Evolutionary conservation across 2,113 vertebrate genomes (phyloP).

Genomic region (Brachyhypopomus gauderio): DNA sequence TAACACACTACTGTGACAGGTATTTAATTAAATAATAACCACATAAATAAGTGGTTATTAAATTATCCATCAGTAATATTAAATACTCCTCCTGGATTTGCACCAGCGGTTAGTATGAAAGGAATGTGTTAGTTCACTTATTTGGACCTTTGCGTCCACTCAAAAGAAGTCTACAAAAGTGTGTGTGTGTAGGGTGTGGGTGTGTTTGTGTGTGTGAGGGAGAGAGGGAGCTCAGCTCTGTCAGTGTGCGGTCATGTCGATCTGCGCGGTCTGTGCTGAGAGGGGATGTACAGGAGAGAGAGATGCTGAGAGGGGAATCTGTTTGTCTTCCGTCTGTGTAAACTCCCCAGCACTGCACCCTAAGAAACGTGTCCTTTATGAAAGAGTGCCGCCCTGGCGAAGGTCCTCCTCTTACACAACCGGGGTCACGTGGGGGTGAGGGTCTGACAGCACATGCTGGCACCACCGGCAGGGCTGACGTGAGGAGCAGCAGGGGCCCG

Average conservation of each 20-base stretch:
- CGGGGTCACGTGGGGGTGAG: constrained; percentile 32
- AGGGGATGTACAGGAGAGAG: not conserved
- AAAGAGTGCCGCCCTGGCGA: constrained; percentile 27
- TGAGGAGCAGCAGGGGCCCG: constrained; percentile 13
- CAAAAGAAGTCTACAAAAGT: not conserved
- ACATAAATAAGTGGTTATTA: not conserved
- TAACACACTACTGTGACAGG: not conserved
- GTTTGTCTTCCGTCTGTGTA: constrained; percentile 16
- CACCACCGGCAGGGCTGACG: not conserved
- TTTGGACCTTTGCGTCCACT: not conserved
- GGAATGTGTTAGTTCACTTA: constrained; percentile 2
- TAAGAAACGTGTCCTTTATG: constrained; percentile 41
- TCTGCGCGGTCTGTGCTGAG: not conserved
- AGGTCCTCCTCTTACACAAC: constrained; percentile 45
- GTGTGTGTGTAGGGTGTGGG: not conserved
- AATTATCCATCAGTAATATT: constrained; percentile 5
- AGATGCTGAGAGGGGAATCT: not conserved
- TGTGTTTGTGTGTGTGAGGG: not conserved
- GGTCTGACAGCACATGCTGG: constrained; percentile 33
- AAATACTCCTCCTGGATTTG: not conserved
- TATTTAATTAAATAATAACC: constrained; percentile 14
- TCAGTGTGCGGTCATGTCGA: constrained; percentile 11
- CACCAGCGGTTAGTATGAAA: not conserved
- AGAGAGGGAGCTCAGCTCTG: not conserved
- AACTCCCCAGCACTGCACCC: constrained; percentile 4